Conservation (phyloP, 1,140 invertebrate genomes). For the Druon quercuslanigerum region DNA sequence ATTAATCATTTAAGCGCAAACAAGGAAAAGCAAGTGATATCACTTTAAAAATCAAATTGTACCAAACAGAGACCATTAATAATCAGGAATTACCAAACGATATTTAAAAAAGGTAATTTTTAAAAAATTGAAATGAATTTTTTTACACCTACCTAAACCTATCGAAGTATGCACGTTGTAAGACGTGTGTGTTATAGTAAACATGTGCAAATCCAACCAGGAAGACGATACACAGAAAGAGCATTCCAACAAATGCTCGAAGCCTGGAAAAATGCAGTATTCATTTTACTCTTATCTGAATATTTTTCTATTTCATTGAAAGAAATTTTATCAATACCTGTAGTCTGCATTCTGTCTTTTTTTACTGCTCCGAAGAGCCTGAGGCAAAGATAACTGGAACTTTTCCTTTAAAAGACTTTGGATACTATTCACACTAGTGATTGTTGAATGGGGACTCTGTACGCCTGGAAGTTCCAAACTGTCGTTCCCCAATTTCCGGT, state of each 20-base stretch:
- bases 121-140: neutral
- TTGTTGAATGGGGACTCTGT: conserved; percentile 81
- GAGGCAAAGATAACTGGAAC: conserved; percentile 80
- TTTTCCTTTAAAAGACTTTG: conserved; percentile 88
- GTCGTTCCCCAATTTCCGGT: conserved; percentile 64
- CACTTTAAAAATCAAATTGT: no score
- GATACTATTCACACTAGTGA: conserved; percentile 88
- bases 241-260: conserved; percentile 85
- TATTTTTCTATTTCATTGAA: neutral
- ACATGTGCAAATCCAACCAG: conserved; percentile 89
- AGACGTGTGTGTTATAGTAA: conserved; percentile 87
- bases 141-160: conserved; percentile 78
- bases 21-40: no score
- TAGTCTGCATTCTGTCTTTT: conserved; percentile 73
- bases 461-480: conserved; percentile 66
- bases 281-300: conserved; percentile 17
- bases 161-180: conserved; percentile 88
- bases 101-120: neutral
- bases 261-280: conserved; percentile 77
- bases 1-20: no score
- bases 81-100: no score
- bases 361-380: conserved; percentile 67
- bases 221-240: conserved; percentile 88
- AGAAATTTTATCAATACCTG: conserved; percentile 53
- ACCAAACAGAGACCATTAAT: no score